Percentiles rank a stretch among this genome's conserved stretches.
phyloP scores from a whole-genome alignment of 2,797 vertebrate genomes.

The Channa striata region DNA sequence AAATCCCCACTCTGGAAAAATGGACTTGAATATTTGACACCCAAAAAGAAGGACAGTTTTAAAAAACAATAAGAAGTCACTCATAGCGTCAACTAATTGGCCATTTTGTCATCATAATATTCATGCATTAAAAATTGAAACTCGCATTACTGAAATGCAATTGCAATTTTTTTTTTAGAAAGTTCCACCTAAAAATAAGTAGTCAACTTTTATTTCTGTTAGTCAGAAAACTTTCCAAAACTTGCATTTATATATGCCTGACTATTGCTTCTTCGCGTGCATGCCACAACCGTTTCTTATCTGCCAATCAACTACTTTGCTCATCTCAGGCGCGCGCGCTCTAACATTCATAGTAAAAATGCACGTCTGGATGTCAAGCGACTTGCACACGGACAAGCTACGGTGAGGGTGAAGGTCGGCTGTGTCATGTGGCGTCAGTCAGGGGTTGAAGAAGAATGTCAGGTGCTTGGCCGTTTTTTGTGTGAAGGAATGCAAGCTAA shows the following conservation, averaged over 20 bases:
- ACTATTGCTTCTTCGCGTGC: conserved; percentile 54
- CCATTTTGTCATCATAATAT: background rate
- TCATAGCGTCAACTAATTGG: conserved; percentile 11
- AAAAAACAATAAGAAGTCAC: conserved; percentile 12
- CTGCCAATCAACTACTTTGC: conserved; percentile 54
- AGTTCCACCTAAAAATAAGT: too few species aligned
- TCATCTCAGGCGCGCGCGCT: conserved; percentile 60
- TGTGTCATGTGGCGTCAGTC: conserved; percentile 12
- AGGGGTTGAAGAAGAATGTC: conserved; percentile 34
- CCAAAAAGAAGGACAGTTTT: conserved; percentile 46
- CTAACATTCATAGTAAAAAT: conserved; percentile 56
- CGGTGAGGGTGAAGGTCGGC: conserved; percentile 7
- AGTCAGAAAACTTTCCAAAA: conserved; percentile 39
- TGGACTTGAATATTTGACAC: conserved; percentile 48
- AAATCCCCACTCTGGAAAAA: conserved; percentile 62
- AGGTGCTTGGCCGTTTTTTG: conserved; percentile 14
- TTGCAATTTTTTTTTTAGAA: too few species aligned
- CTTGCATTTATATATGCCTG: conserved; percentile 26
- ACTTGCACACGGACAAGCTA: conserved; percentile 56
- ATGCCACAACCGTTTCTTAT: conserved; percentile 56
- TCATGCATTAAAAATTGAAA: too few species aligned
- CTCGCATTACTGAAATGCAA: too few species aligned
- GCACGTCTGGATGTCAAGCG: conserved; percentile 50
- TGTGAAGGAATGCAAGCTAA: conserved; percentile 62
- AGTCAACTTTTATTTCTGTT: conserved; percentile 8